Base-by-base conservation (phyloP, 2,888 invertebrate species). In the Melinaea menophilus region DNA sequence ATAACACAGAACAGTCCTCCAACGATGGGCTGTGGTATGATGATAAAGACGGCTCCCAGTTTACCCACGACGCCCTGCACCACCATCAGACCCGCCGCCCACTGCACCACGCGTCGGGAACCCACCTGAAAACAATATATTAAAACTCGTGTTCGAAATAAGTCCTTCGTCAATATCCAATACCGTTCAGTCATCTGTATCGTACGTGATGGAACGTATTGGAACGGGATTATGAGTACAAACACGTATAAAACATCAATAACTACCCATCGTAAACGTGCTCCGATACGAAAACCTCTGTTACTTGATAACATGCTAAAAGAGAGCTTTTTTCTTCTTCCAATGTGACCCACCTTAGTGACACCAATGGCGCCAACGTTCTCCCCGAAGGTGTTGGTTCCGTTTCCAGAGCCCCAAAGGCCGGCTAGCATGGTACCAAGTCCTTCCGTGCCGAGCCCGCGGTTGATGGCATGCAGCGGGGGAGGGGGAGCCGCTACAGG, bases 331-430 rank as follows among this genome's bases (percentile, higher is more conserved):
- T 22, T 13, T 41, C 37, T 48, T 55, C 46, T 2, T n/a, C 5
- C 4, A 59, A 37, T n/a, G 34, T 37, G 46, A 31, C 48, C 63
- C 74, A 95, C 95, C 91, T 95, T 95, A 2, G 96, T 96, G 1
- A 96, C 95, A 45, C 96, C 96, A 69, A 97, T 97, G 2, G 96
- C 96, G 0, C 97, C 97, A 54, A 97, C 96, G 80, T 97, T 97
- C 80, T 97, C 96, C 0, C 96, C 96, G 78, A 97, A 97, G 3
- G 97, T 97, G 72, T 97, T 97, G 56, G 96, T 96, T 0, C 96
- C 97, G 75, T 96, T 96, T 1, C 96, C 96, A 37, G 95, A 93
- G 7, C 97, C 97, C 94, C 96, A 95, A 4, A 96, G 91, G 0
- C 97, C 97, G 0, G 96, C 96, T 55, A 97, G 84, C 63, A 96